phyloP scores from a whole-genome alignment of 2,797 vertebrate species.

The Carcharodon carcharias region DNA sequence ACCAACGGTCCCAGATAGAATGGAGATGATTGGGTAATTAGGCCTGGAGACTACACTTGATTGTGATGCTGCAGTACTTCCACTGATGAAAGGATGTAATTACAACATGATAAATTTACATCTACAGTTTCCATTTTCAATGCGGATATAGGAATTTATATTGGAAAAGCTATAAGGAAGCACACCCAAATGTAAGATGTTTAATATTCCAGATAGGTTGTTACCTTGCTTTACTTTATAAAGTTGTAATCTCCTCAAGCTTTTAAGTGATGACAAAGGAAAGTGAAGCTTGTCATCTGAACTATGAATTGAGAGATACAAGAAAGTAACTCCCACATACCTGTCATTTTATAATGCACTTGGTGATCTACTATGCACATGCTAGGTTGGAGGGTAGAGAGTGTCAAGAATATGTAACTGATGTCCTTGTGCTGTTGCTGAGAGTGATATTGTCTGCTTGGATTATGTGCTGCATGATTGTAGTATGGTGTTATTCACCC shows the following conservation, averaged over 20 bases:
- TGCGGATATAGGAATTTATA: background rate
- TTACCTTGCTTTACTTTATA: background rate
- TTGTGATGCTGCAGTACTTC: background rate
- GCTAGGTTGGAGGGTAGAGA: background rate
- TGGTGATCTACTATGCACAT: background rate
- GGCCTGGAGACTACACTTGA: background rate
- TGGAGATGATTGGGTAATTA: background rate
- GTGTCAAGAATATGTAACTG: background rate
- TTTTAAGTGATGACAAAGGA: background rate
- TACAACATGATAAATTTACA: background rate
- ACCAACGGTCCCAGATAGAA: background rate
- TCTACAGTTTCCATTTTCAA: background rate
- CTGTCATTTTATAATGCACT: background rate
- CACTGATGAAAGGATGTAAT: background rate
- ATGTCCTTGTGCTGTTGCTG: background rate
- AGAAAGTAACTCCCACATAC: background rate
- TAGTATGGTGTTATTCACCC: background rate
- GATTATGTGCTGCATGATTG: background rate
- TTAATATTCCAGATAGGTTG: background rate
- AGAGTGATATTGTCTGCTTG: background rate
- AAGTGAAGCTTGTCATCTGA: background rate
- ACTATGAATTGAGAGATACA: background rate
- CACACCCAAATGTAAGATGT: background rate
- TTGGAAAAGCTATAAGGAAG: background rate
- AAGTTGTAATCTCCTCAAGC: background rate